phyloP scores from a whole-genome alignment of 2,888 invertebrate species.

The Oxytorus armatus region DNA sequence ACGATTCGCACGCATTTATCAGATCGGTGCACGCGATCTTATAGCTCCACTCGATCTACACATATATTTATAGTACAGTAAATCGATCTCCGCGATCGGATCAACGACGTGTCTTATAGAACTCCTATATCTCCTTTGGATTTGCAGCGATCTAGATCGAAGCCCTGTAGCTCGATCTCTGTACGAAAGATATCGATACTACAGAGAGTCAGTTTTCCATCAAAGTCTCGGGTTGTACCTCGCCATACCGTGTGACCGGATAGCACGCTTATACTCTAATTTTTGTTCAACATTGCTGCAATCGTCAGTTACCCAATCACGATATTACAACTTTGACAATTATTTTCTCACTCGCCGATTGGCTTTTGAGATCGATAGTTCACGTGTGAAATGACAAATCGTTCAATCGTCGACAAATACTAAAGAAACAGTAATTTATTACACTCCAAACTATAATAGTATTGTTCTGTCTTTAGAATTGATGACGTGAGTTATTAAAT shows the following conservation, averaged over 20 bases:
- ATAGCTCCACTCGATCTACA: conserved; percentile 30
- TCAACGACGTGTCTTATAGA: conserved; percentile 36
- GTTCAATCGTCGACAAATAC: too few relatives aligned
- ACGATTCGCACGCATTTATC: conserved; percentile 57
- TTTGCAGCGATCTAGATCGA: conserved; percentile 50
- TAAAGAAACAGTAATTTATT: too few relatives aligned
- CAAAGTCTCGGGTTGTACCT: neutral
- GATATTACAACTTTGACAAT: too few relatives aligned
- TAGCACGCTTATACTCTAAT: neutral
- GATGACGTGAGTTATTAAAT: too few relatives aligned
- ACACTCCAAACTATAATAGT: too few relatives aligned
- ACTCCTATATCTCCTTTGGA: conserved; percentile 29
- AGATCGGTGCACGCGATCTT: conserved; percentile 59
- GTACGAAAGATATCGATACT: conserved; percentile 41
- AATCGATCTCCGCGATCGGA: conserved; percentile 51
- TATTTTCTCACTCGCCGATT: neutral
- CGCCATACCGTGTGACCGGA: neutral
- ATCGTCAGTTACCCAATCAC: too few relatives aligned
- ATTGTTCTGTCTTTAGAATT: too few relatives aligned
- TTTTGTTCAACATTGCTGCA: too few relatives aligned
- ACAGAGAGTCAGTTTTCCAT: neutral
- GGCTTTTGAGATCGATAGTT: neutral
- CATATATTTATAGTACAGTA: conserved; percentile 12
- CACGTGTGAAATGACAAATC: too few relatives aligned
- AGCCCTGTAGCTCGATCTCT: conserved; percentile 39